These are phyloP conservation scores for Drosophila kanekoi DNA, from an alignment of 2,888 invertebrate genomes.

Conservation along the genomic window DNA sequence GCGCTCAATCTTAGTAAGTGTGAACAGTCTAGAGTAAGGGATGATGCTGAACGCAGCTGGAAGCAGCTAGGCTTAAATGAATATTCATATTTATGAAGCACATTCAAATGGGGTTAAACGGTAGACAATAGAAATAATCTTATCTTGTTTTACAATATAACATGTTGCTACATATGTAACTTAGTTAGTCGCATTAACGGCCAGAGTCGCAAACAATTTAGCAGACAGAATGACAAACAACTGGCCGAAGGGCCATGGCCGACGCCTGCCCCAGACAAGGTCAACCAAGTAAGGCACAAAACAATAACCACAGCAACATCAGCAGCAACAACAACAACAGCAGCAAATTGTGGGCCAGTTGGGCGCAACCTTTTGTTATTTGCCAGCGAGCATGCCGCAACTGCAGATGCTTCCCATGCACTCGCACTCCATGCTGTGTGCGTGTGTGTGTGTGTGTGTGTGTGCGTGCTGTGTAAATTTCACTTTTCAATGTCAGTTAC, in stretches of 20 bases:
- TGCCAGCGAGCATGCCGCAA: constrained; percentile 38
- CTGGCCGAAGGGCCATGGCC: constrained; percentile 50
- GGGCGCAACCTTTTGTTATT: constrained; percentile 72
- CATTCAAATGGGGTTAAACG: no score
- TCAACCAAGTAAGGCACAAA: constrained; percentile 42
- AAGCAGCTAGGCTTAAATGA: neutral
- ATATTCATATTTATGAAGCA: no score
- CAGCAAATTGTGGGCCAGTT: constrained; percentile 54
- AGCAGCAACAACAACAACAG: constrained; percentile 3
- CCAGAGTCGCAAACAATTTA: constrained; percentile 36
- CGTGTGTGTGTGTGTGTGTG: constrained; percentile 1
- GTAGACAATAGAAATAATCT: no score
- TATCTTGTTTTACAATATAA: neutral
- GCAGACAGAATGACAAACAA: constrained; percentile 60
- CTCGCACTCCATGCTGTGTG: neutral
- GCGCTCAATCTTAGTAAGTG: constrained; percentile 3
- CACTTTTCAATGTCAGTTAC: constrained; percentile 69
- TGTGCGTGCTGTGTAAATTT: constrained; percentile 36
- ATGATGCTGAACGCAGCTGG: neutral
- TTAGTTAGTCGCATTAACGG: constrained; percentile 29
- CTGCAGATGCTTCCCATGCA: constrained; percentile 36
- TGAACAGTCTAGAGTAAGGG: neutral
- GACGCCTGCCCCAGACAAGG: constrained; percentile 68
- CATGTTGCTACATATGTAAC: constrained; percentile 7
- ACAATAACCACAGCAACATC: constrained; percentile 28